Base-by-base conservation (phyloP, 2,797 vertebrate genomes). In the Neosilurus hyrtlii region DNA sequence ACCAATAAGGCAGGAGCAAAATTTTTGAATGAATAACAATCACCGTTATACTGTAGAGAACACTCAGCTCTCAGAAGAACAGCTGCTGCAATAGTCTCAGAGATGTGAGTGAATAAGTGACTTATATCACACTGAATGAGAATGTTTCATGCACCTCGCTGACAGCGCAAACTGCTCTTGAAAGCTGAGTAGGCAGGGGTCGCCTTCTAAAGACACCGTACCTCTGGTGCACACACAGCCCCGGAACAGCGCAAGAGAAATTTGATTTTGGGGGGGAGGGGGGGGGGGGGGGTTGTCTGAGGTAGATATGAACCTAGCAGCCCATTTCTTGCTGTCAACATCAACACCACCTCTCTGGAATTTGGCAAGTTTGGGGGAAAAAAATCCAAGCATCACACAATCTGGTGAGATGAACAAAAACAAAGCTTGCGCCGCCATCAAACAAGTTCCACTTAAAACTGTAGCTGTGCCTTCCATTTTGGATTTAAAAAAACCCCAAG, bases 211-310 rank as follows among this genome's bases (percentile, higher is more conserved):
- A 74, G 52, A 30, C 26, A 20, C 52, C 30, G 15, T 56, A 14
- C 54, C 70, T 71, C 57, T 78, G 16, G 22, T 37, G 70, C 24
- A 61, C 51, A 56, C 59, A 37, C 4, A 3, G 65, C 20, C 77
- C 54, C 70, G 84, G 71, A 18, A 12, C 54, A 59, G 79, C 70
- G 72, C 61, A 79, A 15, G 49, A 79, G 59, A 62, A 84, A 51
- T 61, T n/a, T 2, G 52, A 37, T 51, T n/a, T n/a, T n/a, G n/a
- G n/a, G n/a, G n/a, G n/a, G 9, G 20, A 62, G 57, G 57, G 16
- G 11, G 3, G 9, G 26, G 24, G 10, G 54, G 14, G 49, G 7
- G 24, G 59, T 20, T 1, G 57, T n/a, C n/a, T n/a, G n/a, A n/a
- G n/a, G 11, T 30, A 61, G 52, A 57, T 57, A 59, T 35, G 68